Conservation (phyloP, 2,888 invertebrate species). For the Neoascia interrupta region DNA sequence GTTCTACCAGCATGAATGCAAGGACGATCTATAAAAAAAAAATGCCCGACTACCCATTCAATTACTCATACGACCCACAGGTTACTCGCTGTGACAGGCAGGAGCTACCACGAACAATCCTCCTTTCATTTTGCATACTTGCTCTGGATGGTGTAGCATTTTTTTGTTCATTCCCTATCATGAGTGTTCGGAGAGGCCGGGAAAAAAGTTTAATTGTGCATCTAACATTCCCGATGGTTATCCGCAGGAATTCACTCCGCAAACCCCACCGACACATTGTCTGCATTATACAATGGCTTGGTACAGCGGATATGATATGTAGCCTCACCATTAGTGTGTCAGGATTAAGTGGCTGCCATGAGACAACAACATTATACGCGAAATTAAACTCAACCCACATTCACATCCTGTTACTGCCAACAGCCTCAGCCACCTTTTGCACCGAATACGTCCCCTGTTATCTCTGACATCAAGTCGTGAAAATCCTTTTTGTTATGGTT, state of each 20-base stretch:
- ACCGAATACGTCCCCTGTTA: too few species aligned
- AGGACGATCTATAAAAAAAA: background rate
- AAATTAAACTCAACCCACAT: slow-evolving; percentile 20
- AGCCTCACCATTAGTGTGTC: slow-evolving; percentile 37
- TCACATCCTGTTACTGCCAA: too few species aligned
- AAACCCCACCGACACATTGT: background rate
- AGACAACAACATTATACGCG: slow-evolving; percentile 24
- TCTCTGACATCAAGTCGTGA: background rate
- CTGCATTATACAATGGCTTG: background rate
- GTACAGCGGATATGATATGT: slow-evolving; percentile 1
- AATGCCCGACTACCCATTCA: slow-evolving; percentile 32
- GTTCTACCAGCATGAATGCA: background rate
- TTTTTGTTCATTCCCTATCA: too few species aligned
- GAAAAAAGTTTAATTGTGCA: slow-evolving; percentile 44
- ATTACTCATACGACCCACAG: slow-evolving; percentile 52
- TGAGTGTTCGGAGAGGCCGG: background rate
- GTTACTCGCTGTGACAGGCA: slow-evolving; percentile 39
- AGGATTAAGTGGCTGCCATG: slow-evolving; percentile 43
- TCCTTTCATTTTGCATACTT: slow-evolving; percentile 31
- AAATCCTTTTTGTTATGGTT: slow-evolving; percentile 31
- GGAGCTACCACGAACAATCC: background rate
- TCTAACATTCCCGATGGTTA: slow-evolving; percentile 31
- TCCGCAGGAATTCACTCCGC: slow-evolving; percentile 32
- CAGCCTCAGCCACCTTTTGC: too few species aligned
- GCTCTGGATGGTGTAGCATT: background rate